Base-by-base conservation (phyloP, 1,140 invertebrate genomes). In the Drosophila navojoa region DNA sequence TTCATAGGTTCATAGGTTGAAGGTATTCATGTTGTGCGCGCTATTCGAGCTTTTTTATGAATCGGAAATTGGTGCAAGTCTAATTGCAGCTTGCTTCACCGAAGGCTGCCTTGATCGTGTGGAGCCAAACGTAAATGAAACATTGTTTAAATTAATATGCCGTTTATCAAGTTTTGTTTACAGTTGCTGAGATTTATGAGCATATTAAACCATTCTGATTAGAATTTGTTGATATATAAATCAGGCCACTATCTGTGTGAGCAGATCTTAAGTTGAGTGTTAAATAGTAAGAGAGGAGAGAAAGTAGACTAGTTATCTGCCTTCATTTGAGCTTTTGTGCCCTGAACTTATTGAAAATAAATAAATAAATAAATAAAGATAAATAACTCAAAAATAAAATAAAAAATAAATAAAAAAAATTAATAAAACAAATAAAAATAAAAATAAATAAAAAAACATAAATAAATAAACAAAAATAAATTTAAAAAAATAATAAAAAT, bases 61-160 rank as follows among this genome's bases (percentile, higher is more conserved):
- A 70, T 74, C 63, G 50, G 58, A 63, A 71, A 47, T 63, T 29
- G 25, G 29, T 54, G 10, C 1, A n/a, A 27, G 16, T 61, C 58
- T 57, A 62, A 74, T 74, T 74, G 61, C 11, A 62, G 47, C 19
- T 15, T 40, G 29, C 6, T 25, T 50, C 29, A 47, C 25, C n/a
- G 22, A 35, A 44, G 49, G 40, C 29, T 38, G 13, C 27, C 13
- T 22, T n/a, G n/a, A n/a, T 32, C 53, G 11, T 11, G 13, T 35
- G 5, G 57, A 7, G 5, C 15, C 9, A 10, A n/a, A 7, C 6
- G 16, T 38, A 19, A 22, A 3, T 2, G 15, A 59, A 5, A 1
- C 32, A 22, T 40, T 5, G 16, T 16, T 22, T 22, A 35, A 11
- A 25, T 52, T 44, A 13, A 40, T 40, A 44, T 42, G 15, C 3